Conservation (phyloP, 2,113 vertebrate species). For the Esox niger region DNA sequence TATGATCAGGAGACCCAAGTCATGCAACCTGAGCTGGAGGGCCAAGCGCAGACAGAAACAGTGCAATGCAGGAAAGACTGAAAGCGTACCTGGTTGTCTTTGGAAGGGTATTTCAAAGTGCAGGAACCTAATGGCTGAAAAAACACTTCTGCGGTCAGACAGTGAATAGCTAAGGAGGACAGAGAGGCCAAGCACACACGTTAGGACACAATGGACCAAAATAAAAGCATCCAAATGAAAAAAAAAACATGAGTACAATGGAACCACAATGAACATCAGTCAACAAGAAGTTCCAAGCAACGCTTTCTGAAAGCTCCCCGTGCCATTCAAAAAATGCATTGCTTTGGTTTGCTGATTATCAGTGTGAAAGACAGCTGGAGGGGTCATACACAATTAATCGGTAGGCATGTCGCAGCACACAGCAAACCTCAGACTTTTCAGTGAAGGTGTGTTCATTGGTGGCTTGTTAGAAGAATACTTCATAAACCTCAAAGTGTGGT, state of each 20-base stretch:
- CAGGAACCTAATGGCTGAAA: conserved; percentile 77
- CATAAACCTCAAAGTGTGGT: conserved; percentile 8
- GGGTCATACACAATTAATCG: conserved; percentile 34
- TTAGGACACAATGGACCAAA: conserved; percentile 68
- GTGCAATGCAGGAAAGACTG: conserved; percentile 57
- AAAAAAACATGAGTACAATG: conserved; percentile 37
- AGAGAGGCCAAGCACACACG: conserved; percentile 76
- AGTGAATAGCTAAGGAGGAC: conserved; percentile 77
- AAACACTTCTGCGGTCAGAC: conserved; percentile 77
- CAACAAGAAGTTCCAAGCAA: conserved; percentile 61
- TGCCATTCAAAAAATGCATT: conserved; percentile 34
- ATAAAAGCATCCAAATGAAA: conserved; percentile 37
- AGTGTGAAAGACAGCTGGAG: conserved; percentile 36
- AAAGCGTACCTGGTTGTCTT: conserved; percentile 72
- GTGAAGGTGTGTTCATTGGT: conserved; percentile 29
- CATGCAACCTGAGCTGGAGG: conserved; percentile 34
- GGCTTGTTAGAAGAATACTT: conserved; percentile 13
- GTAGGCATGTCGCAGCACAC: conserved; percentile 34
- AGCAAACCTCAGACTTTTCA: conserved; percentile 24
- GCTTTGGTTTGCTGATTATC: conserved; percentile 54
- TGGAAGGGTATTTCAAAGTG: conserved; percentile 75
- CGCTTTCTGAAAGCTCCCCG: conserved; percentile 33
- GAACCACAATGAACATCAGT: conserved; percentile 49
- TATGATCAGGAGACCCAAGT: conserved; percentile 1
- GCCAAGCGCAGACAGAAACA: conserved; percentile 50